Percentiles rank a stretch among this genome's conserved stretches.
Evolutionary conservation across 2,888 invertebrate genomes (phyloP).

Genomic region (Carpatolechia fugitivella): DNA sequence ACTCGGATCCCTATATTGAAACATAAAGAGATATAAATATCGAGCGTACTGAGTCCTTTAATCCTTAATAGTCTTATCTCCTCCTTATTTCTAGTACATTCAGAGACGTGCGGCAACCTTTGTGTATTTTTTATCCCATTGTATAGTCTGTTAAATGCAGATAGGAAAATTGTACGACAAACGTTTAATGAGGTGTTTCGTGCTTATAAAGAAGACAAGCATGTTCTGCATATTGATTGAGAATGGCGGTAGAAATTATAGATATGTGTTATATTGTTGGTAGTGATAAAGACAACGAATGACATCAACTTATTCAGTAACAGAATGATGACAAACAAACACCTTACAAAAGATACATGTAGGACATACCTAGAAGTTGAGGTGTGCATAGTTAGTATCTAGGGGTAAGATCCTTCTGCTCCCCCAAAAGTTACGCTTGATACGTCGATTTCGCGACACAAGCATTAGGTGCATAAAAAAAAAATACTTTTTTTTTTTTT

Average conservation of each 20-base stretch:
- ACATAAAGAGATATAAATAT: constrained; percentile 11
- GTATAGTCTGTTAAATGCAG: constrained; percentile 44
- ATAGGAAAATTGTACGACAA: constrained; percentile 52
- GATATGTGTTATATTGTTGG: constrained; percentile 20
- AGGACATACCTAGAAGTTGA: too few species aligned
- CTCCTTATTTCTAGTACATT: constrained; percentile 11
- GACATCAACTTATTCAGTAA: too few species aligned
- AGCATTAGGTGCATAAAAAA: too few species aligned
- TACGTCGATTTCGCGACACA: too few species aligned
- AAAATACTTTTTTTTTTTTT: too few species aligned
- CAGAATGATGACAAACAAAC: too few species aligned
- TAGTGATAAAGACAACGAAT: too few species aligned
- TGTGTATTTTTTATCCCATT: constrained; percentile 57
- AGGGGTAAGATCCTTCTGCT: too few species aligned
- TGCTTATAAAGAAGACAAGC: constrained; percentile 50
- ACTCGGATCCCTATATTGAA: constrained; percentile 4
- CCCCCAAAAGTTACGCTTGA: too few species aligned
- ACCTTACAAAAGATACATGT: too few species aligned
- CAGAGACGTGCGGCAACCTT: constrained; percentile 44
- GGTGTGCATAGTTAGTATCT: too few species aligned
- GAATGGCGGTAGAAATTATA: constrained; percentile 20
- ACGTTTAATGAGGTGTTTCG: constrained; percentile 61
- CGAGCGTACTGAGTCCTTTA: constrained; percentile 5
- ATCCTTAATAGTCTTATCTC: constrained; percentile 7
- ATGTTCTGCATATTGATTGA: constrained; percentile 45